Percentiles rank a stretch among this genome's conserved stretches.
Conservation (phyloP, 1,140 invertebrate genomes). For the Patella vulgata region DNA sequence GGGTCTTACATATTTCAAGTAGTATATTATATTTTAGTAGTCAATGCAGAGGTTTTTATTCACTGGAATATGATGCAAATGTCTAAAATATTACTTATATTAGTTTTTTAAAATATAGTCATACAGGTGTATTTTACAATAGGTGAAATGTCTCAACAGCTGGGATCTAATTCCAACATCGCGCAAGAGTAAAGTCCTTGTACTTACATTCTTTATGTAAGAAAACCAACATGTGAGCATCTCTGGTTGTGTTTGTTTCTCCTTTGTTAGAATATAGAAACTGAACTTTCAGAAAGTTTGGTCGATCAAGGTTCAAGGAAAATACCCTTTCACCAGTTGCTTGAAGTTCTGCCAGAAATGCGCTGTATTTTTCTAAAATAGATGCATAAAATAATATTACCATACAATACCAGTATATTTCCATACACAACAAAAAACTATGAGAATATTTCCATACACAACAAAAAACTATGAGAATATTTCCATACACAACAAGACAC, state of each 20-base stretch:
- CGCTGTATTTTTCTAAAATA: slow-evolving; percentile 48
- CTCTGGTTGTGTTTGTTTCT: slow-evolving; percentile 16
- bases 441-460: background rate
- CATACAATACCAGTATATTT: background rate
- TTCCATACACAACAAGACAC: background rate
- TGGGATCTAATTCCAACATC: too few relatives aligned
- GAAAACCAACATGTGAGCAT: slow-evolving; percentile 56
- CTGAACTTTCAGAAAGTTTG: slow-evolving; percentile 55
- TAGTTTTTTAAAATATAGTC: too few relatives aligned
- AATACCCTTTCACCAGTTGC: slow-evolving; percentile 49
- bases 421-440: background rate
- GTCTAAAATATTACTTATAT: too few relatives aligned
- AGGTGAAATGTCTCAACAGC: too few relatives aligned
- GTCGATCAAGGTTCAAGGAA: slow-evolving; percentile 55
- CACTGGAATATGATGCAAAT: too few relatives aligned
- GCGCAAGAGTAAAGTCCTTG: too few relatives aligned
- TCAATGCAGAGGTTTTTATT: too few relatives aligned
- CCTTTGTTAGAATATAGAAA: slow-evolving; percentile 43
- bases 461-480: background rate
- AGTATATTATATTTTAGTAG: too few relatives aligned
- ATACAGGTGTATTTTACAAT: too few relatives aligned
- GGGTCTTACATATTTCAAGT: too few relatives aligned
- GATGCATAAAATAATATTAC: slow-evolving; percentile 9
- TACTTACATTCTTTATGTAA: slow-evolving; percentile 61
- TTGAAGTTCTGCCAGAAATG: slow-evolving; percentile 55